phyloP scores from a whole-genome alignment of 2,797 vertebrate species.

The Amniataba percoides region DNA sequence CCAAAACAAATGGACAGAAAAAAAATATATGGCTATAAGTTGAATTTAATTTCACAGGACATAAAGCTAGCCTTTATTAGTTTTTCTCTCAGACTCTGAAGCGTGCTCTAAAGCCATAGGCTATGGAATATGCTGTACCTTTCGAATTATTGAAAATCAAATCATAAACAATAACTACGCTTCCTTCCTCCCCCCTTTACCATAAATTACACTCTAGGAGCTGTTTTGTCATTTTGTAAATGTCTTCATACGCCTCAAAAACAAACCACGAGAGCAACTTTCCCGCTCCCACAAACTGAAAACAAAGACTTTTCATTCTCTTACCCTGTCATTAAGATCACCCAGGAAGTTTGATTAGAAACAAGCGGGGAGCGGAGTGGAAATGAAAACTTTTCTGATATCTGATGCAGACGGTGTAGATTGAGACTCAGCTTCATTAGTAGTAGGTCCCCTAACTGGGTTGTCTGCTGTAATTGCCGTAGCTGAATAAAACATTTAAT shows the following conservation, averaged over 20 bases:
- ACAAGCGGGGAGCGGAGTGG: conserved; percentile 10
- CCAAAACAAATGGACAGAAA: conserved; percentile 62
- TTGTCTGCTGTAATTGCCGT: conserved; percentile 57
- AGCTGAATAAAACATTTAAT: conserved; percentile 74
- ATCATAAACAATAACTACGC: conserved; percentile 72
- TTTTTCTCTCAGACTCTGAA: conserved; percentile 62
- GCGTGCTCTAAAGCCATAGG: conserved; percentile 66
- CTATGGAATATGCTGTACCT: conserved; percentile 54
- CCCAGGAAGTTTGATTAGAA: conserved; percentile 37
- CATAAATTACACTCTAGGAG: conserved; percentile 60
- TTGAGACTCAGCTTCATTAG: conserved; percentile 68
- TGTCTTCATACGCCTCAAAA: conserved; percentile 53
- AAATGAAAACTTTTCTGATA: conserved; percentile 55
- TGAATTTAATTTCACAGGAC: conserved; percentile 85
- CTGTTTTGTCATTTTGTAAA: conserved; percentile 27
- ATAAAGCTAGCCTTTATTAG: conserved; percentile 82
- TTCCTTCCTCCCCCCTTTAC: conserved; percentile 8
- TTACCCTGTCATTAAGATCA: conserved; percentile 46
- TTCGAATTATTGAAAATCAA: conserved; percentile 73
- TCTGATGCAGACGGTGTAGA: conserved; percentile 65
- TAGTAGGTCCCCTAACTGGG: conserved; percentile 57
- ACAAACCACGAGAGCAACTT: conserved; percentile 40
- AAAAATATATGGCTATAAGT: conserved; percentile 57
- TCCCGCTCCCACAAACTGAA: conserved; percentile 36
- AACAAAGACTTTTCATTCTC: conserved; percentile 32